A percentile compares a stretch with the other conserved stretches of the same genome.
phyloP scores from a whole-genome alignment of 2,888 invertebrate genomes.

The Cremastinae sp. region DNA sequence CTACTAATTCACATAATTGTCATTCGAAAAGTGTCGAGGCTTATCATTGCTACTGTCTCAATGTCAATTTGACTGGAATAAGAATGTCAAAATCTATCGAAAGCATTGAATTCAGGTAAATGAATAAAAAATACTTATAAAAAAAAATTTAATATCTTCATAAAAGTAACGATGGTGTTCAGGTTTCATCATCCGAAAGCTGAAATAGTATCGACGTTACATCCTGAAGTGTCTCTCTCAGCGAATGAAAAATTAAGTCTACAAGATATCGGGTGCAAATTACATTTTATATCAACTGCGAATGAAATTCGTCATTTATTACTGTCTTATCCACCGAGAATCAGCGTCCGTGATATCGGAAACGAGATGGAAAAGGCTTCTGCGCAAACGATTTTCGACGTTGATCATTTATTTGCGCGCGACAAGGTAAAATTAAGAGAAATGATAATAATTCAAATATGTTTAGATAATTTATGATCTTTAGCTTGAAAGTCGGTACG shows the following conservation, averaged over 20 bases:
- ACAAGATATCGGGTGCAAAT: conserved; percentile 74
- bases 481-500: conserved; percentile 70
- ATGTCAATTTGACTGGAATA: conserved; percentile 70
- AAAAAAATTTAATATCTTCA: too few species aligned
- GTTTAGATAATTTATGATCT: conserved; percentile 29
- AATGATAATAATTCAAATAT: background rate
- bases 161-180: background rate
- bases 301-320: conserved; percentile 75
- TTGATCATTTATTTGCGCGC: conserved; percentile 69
- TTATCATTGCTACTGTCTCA: conserved; percentile 74
- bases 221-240: conserved; percentile 66
- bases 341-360: conserved; percentile 73
- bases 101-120: conserved; percentile 75
- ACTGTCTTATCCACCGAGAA: conserved; percentile 74
- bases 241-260: conserved; percentile 70
- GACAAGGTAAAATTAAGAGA: conserved; percentile 67
- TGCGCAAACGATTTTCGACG: conserved; percentile 71
- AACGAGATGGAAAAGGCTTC: conserved; percentile 64
- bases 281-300: conserved; percentile 75
- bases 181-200: conserved; percentile 79
- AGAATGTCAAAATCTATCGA: conserved; percentile 67
- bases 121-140: background rate
- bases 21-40: conserved; percentile 66
- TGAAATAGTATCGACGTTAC: conserved; percentile 70
- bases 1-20: conserved; percentile 43